Evolutionary conservation across 2,113 vertebrate species (phyloP).

Genomic region (Gallinago undulata): DNA sequence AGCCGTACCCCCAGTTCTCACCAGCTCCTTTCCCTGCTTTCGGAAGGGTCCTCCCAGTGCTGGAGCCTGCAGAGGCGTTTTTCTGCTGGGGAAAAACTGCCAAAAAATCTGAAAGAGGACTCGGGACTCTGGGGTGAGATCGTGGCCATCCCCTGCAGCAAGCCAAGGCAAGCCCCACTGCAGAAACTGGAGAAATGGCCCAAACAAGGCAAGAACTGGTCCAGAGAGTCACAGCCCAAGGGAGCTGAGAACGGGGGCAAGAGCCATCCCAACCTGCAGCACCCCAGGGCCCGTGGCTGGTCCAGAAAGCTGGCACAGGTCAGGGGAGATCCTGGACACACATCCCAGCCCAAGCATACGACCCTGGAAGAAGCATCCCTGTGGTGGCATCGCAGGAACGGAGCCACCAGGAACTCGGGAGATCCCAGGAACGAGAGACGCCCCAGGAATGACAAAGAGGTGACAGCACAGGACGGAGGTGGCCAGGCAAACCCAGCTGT

Average conservation of each 20-base stretch:
- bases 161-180: not conserved
- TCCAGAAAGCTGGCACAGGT: accelerated
- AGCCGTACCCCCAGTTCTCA: not conserved
- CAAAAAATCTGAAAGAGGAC: not conserved
- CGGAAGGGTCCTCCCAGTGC: not conserved
- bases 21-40: not conserved
- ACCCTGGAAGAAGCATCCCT: not conserved
- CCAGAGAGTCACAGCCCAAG: not conserved
- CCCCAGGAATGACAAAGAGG: not conserved
- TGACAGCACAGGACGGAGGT: not conserved
- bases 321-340: not conserved
- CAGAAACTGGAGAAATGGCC: not conserved
- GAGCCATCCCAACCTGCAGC: not conserved
- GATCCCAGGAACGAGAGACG: not conserved
- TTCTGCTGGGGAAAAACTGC: not conserved
- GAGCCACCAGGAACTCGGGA: not conserved
- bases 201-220: not conserved
- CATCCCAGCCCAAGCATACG: accelerated
- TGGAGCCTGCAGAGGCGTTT: not conserved
- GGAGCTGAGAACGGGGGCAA: not conserved
- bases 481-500: not conserved
- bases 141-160: not conserved
- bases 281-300: not conserved
- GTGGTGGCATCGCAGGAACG: not conserved
- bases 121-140: not conserved